Conservation (phyloP, 2,888 invertebrate species). For the Cremastobaeus sp. region DNA sequence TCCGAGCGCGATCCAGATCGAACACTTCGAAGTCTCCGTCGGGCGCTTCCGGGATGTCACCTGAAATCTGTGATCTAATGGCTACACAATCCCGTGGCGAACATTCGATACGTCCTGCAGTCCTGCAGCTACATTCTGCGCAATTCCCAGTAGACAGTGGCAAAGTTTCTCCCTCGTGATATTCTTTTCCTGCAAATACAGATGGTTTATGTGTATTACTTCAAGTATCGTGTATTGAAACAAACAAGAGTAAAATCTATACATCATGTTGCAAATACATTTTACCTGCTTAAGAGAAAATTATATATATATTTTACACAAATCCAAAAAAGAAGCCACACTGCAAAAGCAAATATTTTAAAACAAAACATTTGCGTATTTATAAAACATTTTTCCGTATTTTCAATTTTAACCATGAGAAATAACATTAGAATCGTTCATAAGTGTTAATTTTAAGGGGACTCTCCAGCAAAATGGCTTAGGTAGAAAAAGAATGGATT, state of each 20-base stretch:
- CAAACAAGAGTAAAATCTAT: not conserved
- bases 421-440: too few relatives aligned
- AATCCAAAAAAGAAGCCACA: too few relatives aligned
- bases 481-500: too few relatives aligned
- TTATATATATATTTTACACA: too few relatives aligned
- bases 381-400: too few relatives aligned
- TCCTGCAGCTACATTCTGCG: conserved; percentile 84
- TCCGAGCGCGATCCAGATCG: conserved; percentile 68
- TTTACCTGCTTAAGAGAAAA: too few relatives aligned
- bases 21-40: conserved; percentile 71
- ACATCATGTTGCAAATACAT: too few relatives aligned
- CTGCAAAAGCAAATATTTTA: too few relatives aligned
- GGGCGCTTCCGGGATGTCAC: conserved; percentile 66
- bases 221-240: not conserved
- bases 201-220: not conserved
- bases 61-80: conserved; percentile 69
- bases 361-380: too few relatives aligned
- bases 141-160: conserved; percentile 86
- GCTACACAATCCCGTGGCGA: conserved; percentile 74
- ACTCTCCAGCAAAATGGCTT: too few relatives aligned
- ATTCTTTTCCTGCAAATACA: conserved; percentile 80
- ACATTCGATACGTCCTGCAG: conserved; percentile 78
- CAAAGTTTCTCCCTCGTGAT: conserved; percentile 83
- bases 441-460: too few relatives aligned
- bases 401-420: too few relatives aligned